These are phyloP conservation scores for Phoenoteleia sp. DNA, from an alignment of 2,888 invertebrate genomes.

Conservation along the genomic window DNA sequence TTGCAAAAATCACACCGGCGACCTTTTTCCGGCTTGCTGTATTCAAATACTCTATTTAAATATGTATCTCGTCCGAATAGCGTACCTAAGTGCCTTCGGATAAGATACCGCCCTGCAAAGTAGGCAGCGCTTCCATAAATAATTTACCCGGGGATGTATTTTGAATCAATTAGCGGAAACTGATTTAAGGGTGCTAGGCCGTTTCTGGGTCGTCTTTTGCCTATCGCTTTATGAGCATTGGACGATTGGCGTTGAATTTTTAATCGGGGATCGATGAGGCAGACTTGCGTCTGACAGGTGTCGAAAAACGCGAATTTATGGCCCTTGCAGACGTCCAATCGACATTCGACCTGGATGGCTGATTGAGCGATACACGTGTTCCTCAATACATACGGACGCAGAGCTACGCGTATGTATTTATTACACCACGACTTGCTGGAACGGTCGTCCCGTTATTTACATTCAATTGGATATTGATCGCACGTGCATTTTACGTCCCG, in stretches of 20 bases:
- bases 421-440: not conserved
- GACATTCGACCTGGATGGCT: not conserved
- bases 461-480: conserved; percentile 12
- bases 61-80: conserved; percentile 52
- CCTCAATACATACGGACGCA: too few relatives aligned
- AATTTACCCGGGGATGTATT: conserved; percentile 52
- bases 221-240: conserved; percentile 25
- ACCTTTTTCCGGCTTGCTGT: conserved; percentile 50
- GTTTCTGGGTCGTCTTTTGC: conserved; percentile 51
- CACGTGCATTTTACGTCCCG: not conserved
- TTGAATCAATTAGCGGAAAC: conserved; percentile 57
- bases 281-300: not conserved
- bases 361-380: not conserved
- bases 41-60: conserved; percentile 52
- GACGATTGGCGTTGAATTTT: conserved; percentile 43
- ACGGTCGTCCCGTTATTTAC: not conserved
- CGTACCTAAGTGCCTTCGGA: conserved; percentile 37
- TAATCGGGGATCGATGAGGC: conserved; percentile 21
- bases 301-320: not conserved
- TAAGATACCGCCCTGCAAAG: conserved; percentile 43
- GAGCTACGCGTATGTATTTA: not conserved
- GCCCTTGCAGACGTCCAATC: not conserved
- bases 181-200: conserved; percentile 40
- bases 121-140: conserved; percentile 53
- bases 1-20: conserved; percentile 33